Evolutionary conservation across 2,113 vertebrate genomes (phyloP).

Genomic region (Saimiri boliviensis): DNA sequence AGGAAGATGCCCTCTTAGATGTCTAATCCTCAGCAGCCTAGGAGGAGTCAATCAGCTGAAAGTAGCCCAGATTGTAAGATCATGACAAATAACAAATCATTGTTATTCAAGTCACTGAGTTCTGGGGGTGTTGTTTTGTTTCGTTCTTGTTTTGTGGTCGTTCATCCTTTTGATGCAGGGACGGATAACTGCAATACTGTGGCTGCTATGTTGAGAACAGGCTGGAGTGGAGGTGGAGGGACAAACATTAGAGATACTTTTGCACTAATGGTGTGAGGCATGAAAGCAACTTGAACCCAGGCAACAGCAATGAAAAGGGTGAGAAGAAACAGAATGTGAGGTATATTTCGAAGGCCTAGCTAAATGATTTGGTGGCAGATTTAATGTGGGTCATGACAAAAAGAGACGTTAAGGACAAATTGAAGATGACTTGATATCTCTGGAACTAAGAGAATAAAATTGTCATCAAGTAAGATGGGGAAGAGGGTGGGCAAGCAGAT

Average conservation of each 20-base stretch:
- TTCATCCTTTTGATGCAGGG: background rate
- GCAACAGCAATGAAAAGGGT: background rate
- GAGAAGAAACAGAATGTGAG: background rate
- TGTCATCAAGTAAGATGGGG: background rate
- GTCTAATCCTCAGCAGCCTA: background rate
- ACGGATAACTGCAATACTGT: background rate
- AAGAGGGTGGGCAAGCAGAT: background rate
- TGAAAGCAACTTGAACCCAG: background rate
- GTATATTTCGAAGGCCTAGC: background rate
- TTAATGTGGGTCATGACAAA: background rate
- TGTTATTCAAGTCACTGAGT: background rate
- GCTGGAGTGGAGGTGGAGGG: fast-evolving
- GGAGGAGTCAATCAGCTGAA: background rate
- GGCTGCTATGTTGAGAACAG: background rate
- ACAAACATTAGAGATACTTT: background rate
- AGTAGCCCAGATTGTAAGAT: background rate
- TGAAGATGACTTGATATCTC: background rate
- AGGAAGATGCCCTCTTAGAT: background rate
- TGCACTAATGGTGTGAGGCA: fast-evolving
- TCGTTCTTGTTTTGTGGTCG: background rate
- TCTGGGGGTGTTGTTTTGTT: background rate
- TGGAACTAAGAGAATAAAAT: background rate
- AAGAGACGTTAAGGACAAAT: background rate
- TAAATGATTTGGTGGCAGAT: background rate
- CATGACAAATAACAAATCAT: background rate